Evolutionary conservation across 2,797 vertebrate genomes (phyloP).

Genomic region (Sphenodon punctatus): DNA sequence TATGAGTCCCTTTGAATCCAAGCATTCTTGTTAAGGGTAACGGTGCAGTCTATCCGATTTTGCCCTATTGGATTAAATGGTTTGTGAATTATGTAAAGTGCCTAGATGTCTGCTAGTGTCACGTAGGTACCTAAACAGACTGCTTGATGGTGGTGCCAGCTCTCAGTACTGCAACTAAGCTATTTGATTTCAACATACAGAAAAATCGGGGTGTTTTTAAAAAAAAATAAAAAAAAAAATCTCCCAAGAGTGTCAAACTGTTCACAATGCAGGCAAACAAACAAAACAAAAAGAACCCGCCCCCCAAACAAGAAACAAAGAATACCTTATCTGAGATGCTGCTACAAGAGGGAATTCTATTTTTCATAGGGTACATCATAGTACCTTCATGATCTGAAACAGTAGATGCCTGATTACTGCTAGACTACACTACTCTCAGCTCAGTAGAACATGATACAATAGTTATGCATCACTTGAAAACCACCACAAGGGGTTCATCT

Average conservation of each 20-base stretch:
- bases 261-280: background rate
- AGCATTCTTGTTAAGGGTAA: no score
- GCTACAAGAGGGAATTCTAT: background rate
- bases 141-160: no score
- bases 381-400: rapidly evolving
- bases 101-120: no score
- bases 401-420: background rate
- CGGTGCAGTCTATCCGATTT: no score
- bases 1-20: no score
- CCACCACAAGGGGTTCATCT: background rate
- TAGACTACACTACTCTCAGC: background rate
- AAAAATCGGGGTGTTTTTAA: no score
- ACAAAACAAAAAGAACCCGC: background rate
- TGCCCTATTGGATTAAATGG: no score
- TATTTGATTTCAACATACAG: no score
- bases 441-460: background rate
- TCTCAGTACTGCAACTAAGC: no score
- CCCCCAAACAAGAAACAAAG: background rate
- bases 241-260: background rate
- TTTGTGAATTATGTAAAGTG: no score
- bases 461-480: background rate
- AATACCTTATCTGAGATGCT: background rate
- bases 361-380: background rate
- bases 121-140: no score
- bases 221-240: no score